Evolutionary conservation across 2,797 vertebrate species (phyloP), one percentile per base, ranked within the genome.

Genomic region (Chrysocyon brachyurus): DNA sequence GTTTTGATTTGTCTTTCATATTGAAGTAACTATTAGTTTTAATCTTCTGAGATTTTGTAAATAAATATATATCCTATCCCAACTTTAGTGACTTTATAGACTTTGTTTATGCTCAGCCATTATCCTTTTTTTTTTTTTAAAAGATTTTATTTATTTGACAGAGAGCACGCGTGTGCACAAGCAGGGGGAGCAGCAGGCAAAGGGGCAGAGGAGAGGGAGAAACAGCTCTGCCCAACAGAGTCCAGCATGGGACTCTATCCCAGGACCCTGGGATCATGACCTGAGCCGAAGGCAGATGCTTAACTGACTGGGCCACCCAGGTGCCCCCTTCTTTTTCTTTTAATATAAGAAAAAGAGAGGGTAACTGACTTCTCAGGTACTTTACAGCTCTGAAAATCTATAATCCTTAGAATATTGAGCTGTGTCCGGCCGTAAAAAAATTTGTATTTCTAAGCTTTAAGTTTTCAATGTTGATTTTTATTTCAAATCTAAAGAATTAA

Each of bases 391-490:
- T 84, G 36, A 96, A 85, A 78, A 85, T 72, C 24, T 68, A 5
- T 75, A 88, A 57, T 61, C 40, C 64, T 92, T 84, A 77, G 70
- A 77, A 89, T 87, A 77, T 57, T 73, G 64, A 75, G 36, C 24
- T 92, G 16, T 87, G 36, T 92, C 31, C 36, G 19, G 40, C 77
- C 83, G 19, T 7, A 83, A 59, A 49, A 59, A 49, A 75, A n/a
- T 87, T 17, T 12, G 24, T 92, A 12, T 68, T 77, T 75, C 85
- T n/a, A 82, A 66, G 36, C 24, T 59, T 81, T 83, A 82, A 73
- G 21, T 49, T 92, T 52, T 95, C 64, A 73, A 28, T 64, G 66
- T 87, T 91, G 72, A 78, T 46, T 64, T 91, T 87, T n/a, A 82
- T 75, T 95, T 81, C 46, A 57, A 75, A 66, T 49, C 24, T 72